Evolutionary conservation across 2,888 invertebrate genomes (phyloP).

Genomic region (Latheticus oryzae): DNA sequence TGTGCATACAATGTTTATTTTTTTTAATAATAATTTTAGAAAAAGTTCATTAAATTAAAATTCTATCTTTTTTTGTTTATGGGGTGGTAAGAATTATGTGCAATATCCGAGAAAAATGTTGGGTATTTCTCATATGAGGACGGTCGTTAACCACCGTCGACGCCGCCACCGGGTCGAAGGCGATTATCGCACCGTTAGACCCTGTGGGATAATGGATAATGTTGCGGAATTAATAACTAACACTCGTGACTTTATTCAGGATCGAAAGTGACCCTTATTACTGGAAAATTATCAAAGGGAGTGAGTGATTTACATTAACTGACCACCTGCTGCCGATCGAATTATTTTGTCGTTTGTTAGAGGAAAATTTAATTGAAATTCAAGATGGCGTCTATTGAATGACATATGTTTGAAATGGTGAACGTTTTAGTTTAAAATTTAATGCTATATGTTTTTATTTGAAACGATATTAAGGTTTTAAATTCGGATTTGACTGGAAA

Average conservation of each 20-base stretch:
- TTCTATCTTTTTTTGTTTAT: constrained; percentile 13
- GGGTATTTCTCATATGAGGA: constrained; percentile 27
- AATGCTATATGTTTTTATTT: too few relatives aligned
- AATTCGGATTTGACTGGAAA: too few relatives aligned
- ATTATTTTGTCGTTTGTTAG: constrained; percentile 2
- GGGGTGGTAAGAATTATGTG: constrained; percentile 28
- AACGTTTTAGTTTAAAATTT: neutral
- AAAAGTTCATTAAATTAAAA: constrained; percentile 12
- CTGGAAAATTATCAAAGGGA: too few relatives aligned
- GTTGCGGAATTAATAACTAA: constrained; percentile 25
- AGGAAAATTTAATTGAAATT: neutral
- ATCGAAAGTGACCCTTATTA: too few relatives aligned
- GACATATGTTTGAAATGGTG: neutral
- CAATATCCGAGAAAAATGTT: constrained; percentile 32
- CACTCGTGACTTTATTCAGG: constrained; percentile 11
- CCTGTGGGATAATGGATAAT: constrained; percentile 24
- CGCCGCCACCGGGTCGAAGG: constrained; percentile 17
- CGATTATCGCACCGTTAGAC: constrained; percentile 18
- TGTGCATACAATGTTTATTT: too few relatives aligned
- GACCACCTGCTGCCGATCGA: constrained; percentile 8
- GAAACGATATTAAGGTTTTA: too few relatives aligned
- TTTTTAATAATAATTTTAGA: neutral
- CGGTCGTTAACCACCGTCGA: constrained; percentile 20
- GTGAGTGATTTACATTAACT: too few relatives aligned
- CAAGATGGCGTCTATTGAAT: neutral